phyloP scores from a whole-genome alignment of 2,888 invertebrate genomes.

The Thyatira batis region DNA sequence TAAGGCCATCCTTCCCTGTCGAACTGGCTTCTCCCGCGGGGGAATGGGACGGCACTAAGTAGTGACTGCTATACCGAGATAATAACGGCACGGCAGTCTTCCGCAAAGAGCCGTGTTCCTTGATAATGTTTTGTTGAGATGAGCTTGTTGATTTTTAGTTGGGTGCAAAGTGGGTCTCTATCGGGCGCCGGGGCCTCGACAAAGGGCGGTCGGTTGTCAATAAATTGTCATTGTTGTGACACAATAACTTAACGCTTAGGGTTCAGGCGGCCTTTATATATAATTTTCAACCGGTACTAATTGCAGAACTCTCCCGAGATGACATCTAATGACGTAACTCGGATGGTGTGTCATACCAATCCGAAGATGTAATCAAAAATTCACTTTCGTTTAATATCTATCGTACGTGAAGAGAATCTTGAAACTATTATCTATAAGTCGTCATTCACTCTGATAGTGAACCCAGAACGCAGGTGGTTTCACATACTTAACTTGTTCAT shows the following conservation, averaged over 20 bases:
- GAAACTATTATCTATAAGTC: conserved; percentile 23
- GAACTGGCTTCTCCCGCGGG: conserved; percentile 18
- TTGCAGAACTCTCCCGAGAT: conserved; percentile 27
- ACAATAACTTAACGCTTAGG: conserved; percentile 45
- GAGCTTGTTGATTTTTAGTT: conserved; percentile 57
- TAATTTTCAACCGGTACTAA: conserved; percentile 42
- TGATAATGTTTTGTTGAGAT: conserved; percentile 58
- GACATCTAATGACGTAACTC: neutral
- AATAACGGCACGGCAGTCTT: conserved; percentile 75
- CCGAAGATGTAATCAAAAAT: neutral
- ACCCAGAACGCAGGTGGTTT: conserved; percentile 28
- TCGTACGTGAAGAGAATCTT: neutral
- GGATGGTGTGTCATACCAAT: neutral
- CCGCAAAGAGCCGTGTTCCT: conserved; percentile 64
- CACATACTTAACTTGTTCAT: conserved; percentile 26
- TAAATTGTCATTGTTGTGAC: conserved; percentile 69
- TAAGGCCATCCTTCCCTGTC: conserved; percentile 56
- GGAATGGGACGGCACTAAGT: conserved; percentile 54
- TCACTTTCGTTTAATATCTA: neutral
- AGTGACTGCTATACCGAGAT: conserved; percentile 49
- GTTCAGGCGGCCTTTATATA: conserved; percentile 30
- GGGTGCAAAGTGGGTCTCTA: conserved; percentile 46
- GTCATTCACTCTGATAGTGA: conserved; percentile 33
- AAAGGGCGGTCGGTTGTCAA: conserved; percentile 55
- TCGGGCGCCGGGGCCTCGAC: conserved; percentile 36